Evolutionary conservation across 1,140 invertebrate genomes (phyloP), one percentile per base, ranked within the genome.

Genomic region (Eubasilissa regina): DNA sequence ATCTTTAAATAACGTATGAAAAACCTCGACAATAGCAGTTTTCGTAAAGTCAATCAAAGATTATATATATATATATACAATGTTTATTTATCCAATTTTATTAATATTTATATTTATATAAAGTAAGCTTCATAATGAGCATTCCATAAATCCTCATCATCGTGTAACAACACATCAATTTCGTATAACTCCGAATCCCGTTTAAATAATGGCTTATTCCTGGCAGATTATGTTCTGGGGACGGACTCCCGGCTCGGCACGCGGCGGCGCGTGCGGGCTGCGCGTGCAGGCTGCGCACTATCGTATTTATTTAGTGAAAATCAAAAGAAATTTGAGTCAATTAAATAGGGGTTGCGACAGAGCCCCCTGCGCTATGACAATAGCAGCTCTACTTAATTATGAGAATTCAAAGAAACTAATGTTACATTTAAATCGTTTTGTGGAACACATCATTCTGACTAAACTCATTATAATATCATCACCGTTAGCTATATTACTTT

Each of bases 271-370:
- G 47, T 44, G 66, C 17, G 66, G 0, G 35, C 15, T 15, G 7
- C 66, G 21, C 66, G 45, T n/a, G 66, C 8, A 7, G 43, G 66
- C 21, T n/a, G 43, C 43, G n/a, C 66, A 11, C 21, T 64, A 64
- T 70, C 45, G 45, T 70, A 70, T 70, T 70, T 70, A 48, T 70
- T 70, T 48, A 70, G 66, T 45, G 66, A 48, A 15, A 70, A 70
- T 47, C 45, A 45, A 70, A 60, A 70, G 66, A 70, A 70, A 70
- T 70, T 48, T 47, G 66, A 70, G 66, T 70, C 66, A 70, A 70
- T 70, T 70, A 70, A 47, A n/a, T 19, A 48, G 4, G 43, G 55
- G 21, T 6, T 3, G 15, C 55, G 25, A 35, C 25, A 35, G 6
- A 3, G 6, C 25, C 25, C 1, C 1, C 25, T 1, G 25, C 1